Base-by-base conservation (phyloP, 2,797 vertebrate genomes). In the Tauraco hartlaubi region DNA sequence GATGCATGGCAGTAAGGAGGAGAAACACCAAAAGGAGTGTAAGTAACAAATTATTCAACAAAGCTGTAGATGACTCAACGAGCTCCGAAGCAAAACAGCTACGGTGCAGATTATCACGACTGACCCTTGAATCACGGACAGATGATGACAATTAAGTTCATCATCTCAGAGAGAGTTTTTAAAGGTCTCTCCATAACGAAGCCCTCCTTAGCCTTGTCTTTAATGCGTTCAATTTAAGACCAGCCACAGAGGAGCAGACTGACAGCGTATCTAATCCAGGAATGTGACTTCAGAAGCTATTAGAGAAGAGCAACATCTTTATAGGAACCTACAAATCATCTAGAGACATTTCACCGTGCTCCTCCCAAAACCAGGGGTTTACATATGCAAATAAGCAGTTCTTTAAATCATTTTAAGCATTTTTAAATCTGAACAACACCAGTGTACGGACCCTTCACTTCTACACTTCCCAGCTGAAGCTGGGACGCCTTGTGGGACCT, bases 91-190 rank as follows among this genome's bases (percentile, higher is more conserved):
- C 23, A 51, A 44, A 41, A 2, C 41, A 20, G 39, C 46, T 7
- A 23, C 20, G 37, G 48, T 25, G 25, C 15, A n/a, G 62, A 4
- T 43, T 63, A 41, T 26, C 54, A 33, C 4, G 39, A 6, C 51
- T 16, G 58, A 25, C 18, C 43, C 44, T 6, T 12, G 21, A 29
- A 48, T 33, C 67, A 19, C 0, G 4, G 21, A 8, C 20, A 67
- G 59, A 15, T 52, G 52, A 43, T 59, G 41, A 9, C 28, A 51
- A 9, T 13, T n/a, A 37, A 16, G 31, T 20, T 33, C 49, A 16
- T 20, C 22, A 8, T 1, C 35, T 5, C 35, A 33, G 20, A 15
- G 43, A 19, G 0, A 1, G 3, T 2, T 26, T 73, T 49, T 5
- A 28, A 18, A 75, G 59, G 17, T 52, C 13, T 25, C 62, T 43